phyloP scores from a whole-genome alignment of 2,888 invertebrate species.

The Acrobasis consociella region DNA sequence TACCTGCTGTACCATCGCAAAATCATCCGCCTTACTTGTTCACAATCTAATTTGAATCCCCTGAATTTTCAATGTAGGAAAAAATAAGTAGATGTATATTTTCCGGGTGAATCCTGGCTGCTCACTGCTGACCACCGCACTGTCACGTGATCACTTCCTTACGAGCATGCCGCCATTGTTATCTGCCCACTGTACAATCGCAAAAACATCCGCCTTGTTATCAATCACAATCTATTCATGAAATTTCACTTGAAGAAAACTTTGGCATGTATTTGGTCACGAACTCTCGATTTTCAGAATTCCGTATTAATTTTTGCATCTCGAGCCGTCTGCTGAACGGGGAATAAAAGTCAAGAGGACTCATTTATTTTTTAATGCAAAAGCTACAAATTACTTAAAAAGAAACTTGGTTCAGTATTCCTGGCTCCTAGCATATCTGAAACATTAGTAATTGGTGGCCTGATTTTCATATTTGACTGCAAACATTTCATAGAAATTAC shows the following conservation, averaged over 20 bases:
- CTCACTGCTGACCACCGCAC: background rate
- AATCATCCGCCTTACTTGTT: slow-evolving; percentile 15
- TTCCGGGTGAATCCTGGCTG: background rate
- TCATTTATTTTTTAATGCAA: too few species aligned
- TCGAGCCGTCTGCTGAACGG: too few species aligned
- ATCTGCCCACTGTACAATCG: slow-evolving; percentile 10
- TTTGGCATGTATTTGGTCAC: background rate
- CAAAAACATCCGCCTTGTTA: slow-evolving; percentile 18
- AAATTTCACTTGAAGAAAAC: background rate
- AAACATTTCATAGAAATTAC: too few species aligned
- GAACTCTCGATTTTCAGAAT: background rate
- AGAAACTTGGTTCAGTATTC: too few species aligned
- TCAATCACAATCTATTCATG: slow-evolving; percentile 12
- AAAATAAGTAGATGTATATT: background rate
- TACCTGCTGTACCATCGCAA: background rate
- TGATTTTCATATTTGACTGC: too few species aligned
- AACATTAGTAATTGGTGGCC: too few species aligned
- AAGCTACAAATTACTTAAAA: too few species aligned
- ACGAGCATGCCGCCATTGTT: slow-evolving; percentile 22
- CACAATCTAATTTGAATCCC: background rate
- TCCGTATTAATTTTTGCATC: too few species aligned
- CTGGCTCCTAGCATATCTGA: too few species aligned
- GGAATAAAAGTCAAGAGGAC: too few species aligned
- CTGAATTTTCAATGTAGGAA: background rate
- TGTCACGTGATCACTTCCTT: slow-evolving; percentile 46